Percentiles rank a stretch among this genome's conserved stretches.
phyloP scores from a whole-genome alignment of 1,140 invertebrate species.

The Ephestia elutella region DNA sequence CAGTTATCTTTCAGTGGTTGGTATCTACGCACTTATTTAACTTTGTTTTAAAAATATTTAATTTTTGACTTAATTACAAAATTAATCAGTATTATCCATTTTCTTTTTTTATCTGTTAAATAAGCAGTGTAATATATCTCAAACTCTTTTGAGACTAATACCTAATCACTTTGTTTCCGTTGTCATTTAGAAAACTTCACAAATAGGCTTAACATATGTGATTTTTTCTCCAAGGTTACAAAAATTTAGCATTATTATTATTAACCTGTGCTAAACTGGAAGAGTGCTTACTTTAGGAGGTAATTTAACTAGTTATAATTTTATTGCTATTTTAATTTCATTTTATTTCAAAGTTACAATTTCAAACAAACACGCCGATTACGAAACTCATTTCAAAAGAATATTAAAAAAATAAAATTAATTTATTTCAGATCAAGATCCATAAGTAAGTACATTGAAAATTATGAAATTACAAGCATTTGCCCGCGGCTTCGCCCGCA shows the following conservation, averaged over 20 bases:
- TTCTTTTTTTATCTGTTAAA: too few species aligned
- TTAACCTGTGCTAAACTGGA: conserved; percentile 22
- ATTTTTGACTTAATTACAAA: neutral
- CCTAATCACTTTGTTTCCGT: neutral
- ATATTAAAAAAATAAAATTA: neutral
- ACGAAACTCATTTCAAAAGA: neutral
- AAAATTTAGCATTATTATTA: conserved; percentile 9
- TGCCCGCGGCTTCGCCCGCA: too few species aligned
- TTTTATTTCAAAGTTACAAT: conserved; percentile 21
- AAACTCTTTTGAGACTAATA: too few species aligned
- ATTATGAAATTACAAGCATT: too few species aligned
- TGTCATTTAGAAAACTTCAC: neutral
- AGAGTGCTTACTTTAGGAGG: conserved; percentile 29
- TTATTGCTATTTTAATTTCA: conserved; percentile 32
- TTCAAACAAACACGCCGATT: conserved; percentile 16
- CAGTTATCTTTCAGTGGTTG: too few species aligned
- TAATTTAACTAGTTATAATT: conserved; percentile 21
- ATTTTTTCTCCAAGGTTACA: conserved; percentile 11
- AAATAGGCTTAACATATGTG: neutral
- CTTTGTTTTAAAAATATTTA: neutral
- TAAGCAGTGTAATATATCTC: too few species aligned
- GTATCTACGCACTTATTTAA: too few species aligned
- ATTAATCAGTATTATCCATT: neutral
- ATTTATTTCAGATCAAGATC: too few species aligned
- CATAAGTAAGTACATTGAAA: too few species aligned